Base-by-base conservation (phyloP, 2,888 invertebrate species). In the Plusia festucae region DNA sequence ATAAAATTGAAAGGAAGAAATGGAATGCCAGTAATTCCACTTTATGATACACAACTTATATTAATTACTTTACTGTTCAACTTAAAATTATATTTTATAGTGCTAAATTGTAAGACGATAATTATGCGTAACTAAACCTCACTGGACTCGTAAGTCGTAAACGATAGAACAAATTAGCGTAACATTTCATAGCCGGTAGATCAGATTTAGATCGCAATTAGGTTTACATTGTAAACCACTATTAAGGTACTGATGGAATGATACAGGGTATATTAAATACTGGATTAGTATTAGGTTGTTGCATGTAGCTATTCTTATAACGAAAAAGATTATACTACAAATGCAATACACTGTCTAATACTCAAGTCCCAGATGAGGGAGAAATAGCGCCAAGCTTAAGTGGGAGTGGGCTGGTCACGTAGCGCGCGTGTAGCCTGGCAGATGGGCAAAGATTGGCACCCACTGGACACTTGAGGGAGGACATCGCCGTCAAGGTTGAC, bases 131-230 rank as follows among this genome's bases (percentile, higher is more conserved):
- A 53, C 77, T 54, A 75, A 77, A 72, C 1, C 46, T 30, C 9
- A 30, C 32, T 49, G 8, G 53, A 65, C 58, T 65, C 58, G 59
- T 59, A 71, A 68, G 59, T 68, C 51, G 62, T 60, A 75, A 68
- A 76, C 75, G 65, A 75, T 60, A 55, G 68, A 66, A 78, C 69
- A 65, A 65, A 78, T 75, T 78, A 78, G 70, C 73, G 73, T 74
- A 76, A 74, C 72, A 74, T 77, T 72, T 77, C 72, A 76, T 74
- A 59, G 77, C 67, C 73, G 67, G 67, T 76, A 76, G 73, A 74
- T 74, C 73, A 64, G 44, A 55, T 64, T 59, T 60, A 76, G 73
- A 74, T 74, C 72, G 58, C 73, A 77, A 74, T 76, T 74, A 74
- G 73, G 34, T 52, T 53, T 67, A 76, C 60, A 74, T 76, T 67